Conservation (phyloP, 2,113 vertebrate species). For the Gallinago jamesoni region DNA sequence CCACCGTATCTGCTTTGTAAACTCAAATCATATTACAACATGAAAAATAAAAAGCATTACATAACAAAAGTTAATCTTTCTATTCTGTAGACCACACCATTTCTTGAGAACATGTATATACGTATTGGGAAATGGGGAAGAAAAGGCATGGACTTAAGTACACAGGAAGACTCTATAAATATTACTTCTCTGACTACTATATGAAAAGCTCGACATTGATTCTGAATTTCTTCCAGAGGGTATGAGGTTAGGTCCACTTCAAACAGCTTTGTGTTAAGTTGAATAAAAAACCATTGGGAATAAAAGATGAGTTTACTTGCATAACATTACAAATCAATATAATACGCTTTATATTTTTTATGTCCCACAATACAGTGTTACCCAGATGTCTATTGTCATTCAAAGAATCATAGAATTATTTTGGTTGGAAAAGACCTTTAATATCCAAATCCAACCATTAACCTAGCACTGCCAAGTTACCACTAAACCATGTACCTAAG, state of each 20-base stretch:
- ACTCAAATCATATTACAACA: not conserved
- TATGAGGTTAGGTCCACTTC: not conserved
- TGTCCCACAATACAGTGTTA: not conserved
- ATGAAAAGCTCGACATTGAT: not conserved
- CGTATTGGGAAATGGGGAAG: not conserved
- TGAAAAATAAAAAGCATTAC: not conserved
- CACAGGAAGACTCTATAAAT: not conserved
- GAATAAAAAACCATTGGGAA: not conserved
- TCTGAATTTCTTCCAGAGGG: not conserved
- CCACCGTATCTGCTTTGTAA: not conserved
- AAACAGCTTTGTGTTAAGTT: not conserved
- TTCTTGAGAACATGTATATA: not conserved
- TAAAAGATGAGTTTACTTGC: not conserved
- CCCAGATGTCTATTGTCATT: not conserved
- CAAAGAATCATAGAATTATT: not conserved
- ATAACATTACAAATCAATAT: not conserved
- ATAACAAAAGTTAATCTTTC: not conserved
- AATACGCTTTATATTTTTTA: not conserved
- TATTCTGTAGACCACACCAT: not conserved
- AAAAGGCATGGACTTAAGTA: not conserved
- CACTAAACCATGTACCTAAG: not conserved
- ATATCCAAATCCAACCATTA: not conserved
- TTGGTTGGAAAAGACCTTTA: not conserved
- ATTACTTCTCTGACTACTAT: not conserved
- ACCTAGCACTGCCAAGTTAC: not conserved